A percentile compares a stretch with the other conserved stretches of the same genome.
Conservation (phyloP, 2,113 vertebrate species). For the Pelobates fuscus region DNA sequence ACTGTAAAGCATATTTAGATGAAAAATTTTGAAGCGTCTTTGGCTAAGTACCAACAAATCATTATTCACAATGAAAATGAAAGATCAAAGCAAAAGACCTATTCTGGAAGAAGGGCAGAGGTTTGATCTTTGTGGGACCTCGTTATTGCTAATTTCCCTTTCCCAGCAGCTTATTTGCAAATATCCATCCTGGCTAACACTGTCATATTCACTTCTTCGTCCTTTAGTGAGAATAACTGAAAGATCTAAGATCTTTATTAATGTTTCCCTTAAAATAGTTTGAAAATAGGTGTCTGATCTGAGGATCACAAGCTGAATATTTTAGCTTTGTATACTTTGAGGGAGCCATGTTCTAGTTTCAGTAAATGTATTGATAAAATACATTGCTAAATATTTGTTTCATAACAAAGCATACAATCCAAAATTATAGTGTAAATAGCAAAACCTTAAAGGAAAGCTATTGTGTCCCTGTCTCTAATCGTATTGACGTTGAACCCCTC, state of each 20-base stretch:
- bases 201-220: conserved; percentile 12
- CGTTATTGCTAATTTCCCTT: conserved; percentile 42
- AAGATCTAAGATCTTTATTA: conserved; percentile 16
- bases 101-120: conserved; percentile 36
- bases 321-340: too few relatives aligned
- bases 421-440: too few relatives aligned
- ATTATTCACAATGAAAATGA: conserved; percentile 38
- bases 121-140: conserved; percentile 26
- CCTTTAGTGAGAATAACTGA: conserved; percentile 19
- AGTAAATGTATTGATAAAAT: too few relatives aligned
- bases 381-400: too few relatives aligned
- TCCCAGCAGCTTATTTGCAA: conserved; percentile 52
- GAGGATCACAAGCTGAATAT: too few relatives aligned
- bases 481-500: too few relatives aligned
- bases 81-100: conserved; percentile 36
- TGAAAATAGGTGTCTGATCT: too few relatives aligned
- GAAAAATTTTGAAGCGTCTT: conserved; percentile 43
- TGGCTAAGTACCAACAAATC: conserved; percentile 42
- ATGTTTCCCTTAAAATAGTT: too few relatives aligned
- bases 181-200: conserved; percentile 19
- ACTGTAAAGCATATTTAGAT: conserved; percentile 42
- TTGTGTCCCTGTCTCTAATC: too few relatives aligned
- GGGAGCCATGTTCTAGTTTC: too few relatives aligned
- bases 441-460: too few relatives aligned
- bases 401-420: too few relatives aligned